Base-by-base conservation (phyloP, 2,113 vertebrate genomes). In the Amphiprion ocellaris region DNA sequence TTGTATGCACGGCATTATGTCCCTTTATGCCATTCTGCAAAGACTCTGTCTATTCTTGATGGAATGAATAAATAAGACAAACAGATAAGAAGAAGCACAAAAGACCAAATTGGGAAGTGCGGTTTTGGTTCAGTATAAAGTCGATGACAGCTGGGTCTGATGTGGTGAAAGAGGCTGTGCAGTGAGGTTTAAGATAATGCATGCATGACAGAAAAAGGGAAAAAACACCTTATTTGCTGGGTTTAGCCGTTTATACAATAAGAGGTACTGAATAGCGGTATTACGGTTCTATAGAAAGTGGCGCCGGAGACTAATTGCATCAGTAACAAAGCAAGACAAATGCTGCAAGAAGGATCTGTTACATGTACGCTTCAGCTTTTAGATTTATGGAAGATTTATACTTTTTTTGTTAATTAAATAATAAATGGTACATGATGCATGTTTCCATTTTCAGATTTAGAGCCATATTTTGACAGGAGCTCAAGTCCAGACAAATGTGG, bases 51-150 rank as follows among this genome's bases (percentile, higher is more conserved):
- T 60, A 54, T 67, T 60, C 26, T 47, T 39, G 47, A 77, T 62
- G 54, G 64, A 74, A 74, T 26, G 39, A 71, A 63, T 78, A 73
- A 74, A 80, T 69, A 44, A 73, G 67, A 85, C 80, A 63, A 89
- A 89, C 68, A 77, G 86, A 84, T 74, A 78, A 64, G 54, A 24
- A 52, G 64, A 41, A n/a, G 59, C 44, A 62, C 75, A 87, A 83
- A 87, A 33, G 60, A 58, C 30, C 33, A 81, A 74, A 71, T 74
- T 77, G 74, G 66, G 66, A 56, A 74, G 56, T 74, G 61, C 56
- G 79, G 85, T 81, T 92, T 87, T 76, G 41, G 64, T 81, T 70
- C 66, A 81, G 53, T 84, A 53, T 62, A 50, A 90, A 82, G 86
- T 65, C 62, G 87, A 5, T 86, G 85, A 86, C 74, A 89, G 86